phyloP scores from a whole-genome alignment of 2,888 invertebrate species.

The Atrina japonica region DNA sequence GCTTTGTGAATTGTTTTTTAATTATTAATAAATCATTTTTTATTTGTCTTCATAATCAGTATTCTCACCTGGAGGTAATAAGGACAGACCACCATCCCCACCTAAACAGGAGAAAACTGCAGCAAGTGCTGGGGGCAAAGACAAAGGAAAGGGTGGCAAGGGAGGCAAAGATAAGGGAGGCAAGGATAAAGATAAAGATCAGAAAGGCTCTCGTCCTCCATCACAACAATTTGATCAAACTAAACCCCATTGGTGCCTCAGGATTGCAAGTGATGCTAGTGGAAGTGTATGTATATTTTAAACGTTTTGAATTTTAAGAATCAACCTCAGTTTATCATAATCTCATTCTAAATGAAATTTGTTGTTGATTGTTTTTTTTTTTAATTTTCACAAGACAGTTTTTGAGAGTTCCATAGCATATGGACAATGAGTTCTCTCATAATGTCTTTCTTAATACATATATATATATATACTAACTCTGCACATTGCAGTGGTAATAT shows the following conservation, averaged over 20 bases:
- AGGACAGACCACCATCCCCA: constrained; percentile 71
- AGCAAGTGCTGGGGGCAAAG: constrained; percentile 58
- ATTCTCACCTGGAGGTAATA: constrained; percentile 65
- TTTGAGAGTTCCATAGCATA: too few species aligned
- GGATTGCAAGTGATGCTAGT: constrained; percentile 77
- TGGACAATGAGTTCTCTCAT: too few species aligned
- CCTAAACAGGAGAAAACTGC: constrained; percentile 69
- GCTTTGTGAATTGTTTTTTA: too few species aligned
- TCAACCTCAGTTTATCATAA: too few species aligned
- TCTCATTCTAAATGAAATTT: too few species aligned
- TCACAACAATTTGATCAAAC: constrained; percentile 79
- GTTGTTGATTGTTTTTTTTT: too few species aligned
- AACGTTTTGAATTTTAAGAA: background rate
- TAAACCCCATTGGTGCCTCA: constrained; percentile 79
- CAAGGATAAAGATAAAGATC: constrained; percentile 63
- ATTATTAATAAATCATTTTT: too few species aligned
- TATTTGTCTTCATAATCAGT: too few species aligned
- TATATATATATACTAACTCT: too few species aligned
- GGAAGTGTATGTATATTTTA: constrained; percentile 69
- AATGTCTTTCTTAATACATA: too few species aligned
- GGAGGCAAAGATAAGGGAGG: constrained; percentile 73
- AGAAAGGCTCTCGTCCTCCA: constrained; percentile 73
- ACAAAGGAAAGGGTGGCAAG: constrained; percentile 70
- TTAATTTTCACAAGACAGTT: too few species aligned
- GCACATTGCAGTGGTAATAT: too few species aligned